phyloP scores from a whole-genome alignment of 2,888 invertebrate genomes.

The Drosophila sordidula region DNA sequence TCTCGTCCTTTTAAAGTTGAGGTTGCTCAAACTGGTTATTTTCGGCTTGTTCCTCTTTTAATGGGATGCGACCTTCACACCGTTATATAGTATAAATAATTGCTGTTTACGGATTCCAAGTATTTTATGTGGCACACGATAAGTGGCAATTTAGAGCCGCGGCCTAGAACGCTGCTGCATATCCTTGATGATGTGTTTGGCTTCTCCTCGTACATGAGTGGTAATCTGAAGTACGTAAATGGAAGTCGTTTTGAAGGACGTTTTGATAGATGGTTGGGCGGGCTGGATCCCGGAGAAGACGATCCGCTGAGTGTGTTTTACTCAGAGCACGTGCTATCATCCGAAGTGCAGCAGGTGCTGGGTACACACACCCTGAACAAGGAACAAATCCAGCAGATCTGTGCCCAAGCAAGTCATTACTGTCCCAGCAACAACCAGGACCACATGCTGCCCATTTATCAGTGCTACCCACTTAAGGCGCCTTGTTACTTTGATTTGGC shows the following conservation, averaged over 20 bases:
- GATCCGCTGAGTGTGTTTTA: conserved; percentile 75
- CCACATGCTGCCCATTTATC: conserved; percentile 46
- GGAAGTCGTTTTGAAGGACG: conserved; percentile 73
- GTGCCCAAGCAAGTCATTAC: conserved; percentile 68
- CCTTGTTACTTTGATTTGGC: conserved; percentile 86
- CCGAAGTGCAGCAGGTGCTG: conserved; percentile 69
- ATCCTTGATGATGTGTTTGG: conserved; percentile 89
- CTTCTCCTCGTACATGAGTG: conserved; percentile 80
- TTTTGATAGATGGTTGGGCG: conserved; percentile 82
- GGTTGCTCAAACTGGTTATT: too few relatives aligned
- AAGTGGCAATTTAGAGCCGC: conserved; percentile 83
- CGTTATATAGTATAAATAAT: too few relatives aligned
- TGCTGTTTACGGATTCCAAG: too few relatives aligned
- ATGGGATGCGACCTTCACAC: too few relatives aligned
- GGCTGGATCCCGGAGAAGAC: conserved; percentile 55
- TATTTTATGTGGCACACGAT: conserved; percentile 89
- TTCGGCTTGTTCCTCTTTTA: too few relatives aligned
- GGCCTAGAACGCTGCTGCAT: conserved; percentile 85
- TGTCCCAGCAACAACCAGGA: conserved; percentile 64
- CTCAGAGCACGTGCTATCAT: conserved; percentile 69
- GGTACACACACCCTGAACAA: conserved; percentile 43
- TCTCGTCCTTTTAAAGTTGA: too few relatives aligned
- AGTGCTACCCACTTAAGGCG: conserved; percentile 77
- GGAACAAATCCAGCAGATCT: conserved; percentile 62
- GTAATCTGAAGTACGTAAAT: conserved; percentile 81